Conservation (phyloP, 2,797 vertebrate genomes). For the Garrulus glandarius region DNA sequence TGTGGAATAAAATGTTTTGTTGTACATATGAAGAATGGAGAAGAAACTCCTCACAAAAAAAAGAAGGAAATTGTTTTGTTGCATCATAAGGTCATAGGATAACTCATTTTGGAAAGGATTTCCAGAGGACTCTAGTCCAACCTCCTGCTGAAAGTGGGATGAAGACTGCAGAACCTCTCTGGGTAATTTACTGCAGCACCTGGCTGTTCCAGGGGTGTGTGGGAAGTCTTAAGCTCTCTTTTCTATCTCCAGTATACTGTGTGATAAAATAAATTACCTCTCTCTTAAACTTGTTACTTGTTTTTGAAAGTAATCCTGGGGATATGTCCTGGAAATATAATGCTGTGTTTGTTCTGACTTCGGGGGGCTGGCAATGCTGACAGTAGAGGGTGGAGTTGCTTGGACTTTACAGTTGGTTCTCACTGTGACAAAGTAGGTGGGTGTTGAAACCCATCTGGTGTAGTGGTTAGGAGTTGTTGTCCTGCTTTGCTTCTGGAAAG, state of each 20-base stretch:
- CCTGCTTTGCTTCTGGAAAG: neutral
- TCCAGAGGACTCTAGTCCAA: neutral
- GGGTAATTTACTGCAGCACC: neutral
- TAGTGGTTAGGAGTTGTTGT: neutral
- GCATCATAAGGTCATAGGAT: neutral
- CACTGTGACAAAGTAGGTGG: neutral
- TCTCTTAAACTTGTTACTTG: neutral
- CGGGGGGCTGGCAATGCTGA: fast-evolving
- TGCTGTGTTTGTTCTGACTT: neutral
- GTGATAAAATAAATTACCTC: neutral
- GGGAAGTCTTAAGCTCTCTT: neutral
- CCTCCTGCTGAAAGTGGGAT: neutral
- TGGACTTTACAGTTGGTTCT: neutral
- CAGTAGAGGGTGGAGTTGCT: fast-evolving
- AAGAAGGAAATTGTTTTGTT: neutral
- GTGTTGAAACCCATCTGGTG: neutral
- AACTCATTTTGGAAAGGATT: neutral
- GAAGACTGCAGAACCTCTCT: neutral
- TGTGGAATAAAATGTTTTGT: neutral
- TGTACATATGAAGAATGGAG: neutral
- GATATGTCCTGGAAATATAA: neutral
- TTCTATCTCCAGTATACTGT: neutral
- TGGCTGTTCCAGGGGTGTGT: neutral
- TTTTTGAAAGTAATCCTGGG: neutral
- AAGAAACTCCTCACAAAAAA: neutral